Evolutionary conservation across 2,113 vertebrate genomes (phyloP), one percentile per base, ranked within the genome.

Genomic region (Hystrix brachyura): DNA sequence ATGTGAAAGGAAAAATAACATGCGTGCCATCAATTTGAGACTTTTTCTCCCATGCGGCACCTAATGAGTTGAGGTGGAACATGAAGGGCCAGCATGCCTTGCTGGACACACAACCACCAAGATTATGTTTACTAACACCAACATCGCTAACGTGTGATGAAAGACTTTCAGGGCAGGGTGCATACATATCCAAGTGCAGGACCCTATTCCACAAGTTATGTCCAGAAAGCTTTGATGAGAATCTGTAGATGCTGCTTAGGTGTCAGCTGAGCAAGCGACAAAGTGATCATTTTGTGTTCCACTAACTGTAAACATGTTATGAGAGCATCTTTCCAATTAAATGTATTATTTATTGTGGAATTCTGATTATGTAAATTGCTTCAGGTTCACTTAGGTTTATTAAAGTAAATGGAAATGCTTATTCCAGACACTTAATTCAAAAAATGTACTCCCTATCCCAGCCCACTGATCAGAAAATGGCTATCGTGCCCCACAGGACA

Each of bases 281-380:
- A 74, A 94, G 65, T 34, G 91, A 96, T 25, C 7, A 21, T 94
- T 87, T 81, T 84, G 85, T 51, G 27, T 90, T 91, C 57, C 43
- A 82, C 55, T 82, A 93, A 89, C 21, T 74, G 12, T 78, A 78
- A 95, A 94, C 65, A 85, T 84, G 53, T 51, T 84, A 87, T 93
- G 69, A 96, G 74, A 74, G 17, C 18, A 65, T 92, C 55, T 83
- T 92, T 88, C 38, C 27, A 91, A 62, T 32, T 79, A 91, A 90
- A 92, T 94, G 32, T 21, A 79, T 94, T 95, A 86, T 89, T 94
- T 95, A 86, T 89, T 87, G 85, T 76, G 78, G n/a, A 62, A 74
- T 57, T 74, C 25, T 78, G 51, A 19, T 87, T 62, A 84, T 81
- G 59, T 14, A 85, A 72, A 71, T 23, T 87, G 90, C 72, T 87